Evolutionary conservation across 2,888 invertebrate species (phyloP), one percentile per base, ranked within the genome.

Genomic region (Esperia sulphurella): DNA sequence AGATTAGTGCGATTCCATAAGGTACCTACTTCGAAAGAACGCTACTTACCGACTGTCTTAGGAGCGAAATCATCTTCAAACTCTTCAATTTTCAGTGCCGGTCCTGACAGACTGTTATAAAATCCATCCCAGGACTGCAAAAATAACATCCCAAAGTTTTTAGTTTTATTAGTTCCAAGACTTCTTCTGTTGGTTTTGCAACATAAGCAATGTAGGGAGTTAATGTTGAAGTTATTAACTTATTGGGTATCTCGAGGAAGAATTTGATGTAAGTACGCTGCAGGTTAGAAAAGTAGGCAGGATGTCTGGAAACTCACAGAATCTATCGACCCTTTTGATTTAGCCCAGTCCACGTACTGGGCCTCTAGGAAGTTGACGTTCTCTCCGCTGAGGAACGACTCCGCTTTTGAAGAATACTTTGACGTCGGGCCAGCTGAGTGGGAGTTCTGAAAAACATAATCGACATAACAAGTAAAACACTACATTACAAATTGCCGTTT

Each of bases 341-440:
- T 81, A 1, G 81, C 61, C 88, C 88, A 89, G 41, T 88, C 84
- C 48, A 83, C 53, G 55, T 86, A 89, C 50, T 89, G 88, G 0
- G 79, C 79, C 57, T 89, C 88, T 10, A 89, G 65, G 48, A 73
- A 89, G 53, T 87, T 89, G 0, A 85, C 86, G 46, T 88, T 89
- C 0, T 76, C 50, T 0, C 88, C 88, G 49, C 69, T 78, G 6
- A 89, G 65, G 52, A 89, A 89, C 0, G 87, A 79, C 51, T 89
- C 87, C 0, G 84, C 71, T 31, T 64, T 75, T 6, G 78, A 69
- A 0, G 81, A 56, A 39, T 51, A 52, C 6, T 6, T 39, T 2
- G 21, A 21, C 21, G 21, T 21, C 21, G 21, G 21, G 2, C 21
- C 21, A 21, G 21, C 21, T 5, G 5, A 21, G 21, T 21, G 21